Conservation (phyloP, 2,113 vertebrate species). For the Amazona guildingii region DNA sequence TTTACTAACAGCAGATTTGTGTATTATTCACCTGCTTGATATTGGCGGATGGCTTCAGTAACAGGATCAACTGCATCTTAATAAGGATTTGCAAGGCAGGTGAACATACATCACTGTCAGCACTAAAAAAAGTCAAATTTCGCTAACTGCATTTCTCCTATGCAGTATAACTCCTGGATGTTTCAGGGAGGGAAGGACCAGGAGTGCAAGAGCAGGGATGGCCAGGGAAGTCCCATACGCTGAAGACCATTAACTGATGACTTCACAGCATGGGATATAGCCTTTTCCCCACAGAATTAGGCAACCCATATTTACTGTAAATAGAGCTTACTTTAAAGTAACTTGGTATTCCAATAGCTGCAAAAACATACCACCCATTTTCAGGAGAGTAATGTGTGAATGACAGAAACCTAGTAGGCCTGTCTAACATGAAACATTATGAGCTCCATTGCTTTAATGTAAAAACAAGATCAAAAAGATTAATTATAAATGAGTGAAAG, state of each 20-base stretch:
- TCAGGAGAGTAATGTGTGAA: neutral
- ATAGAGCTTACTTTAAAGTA: neutral
- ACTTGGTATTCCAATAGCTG: neutral
- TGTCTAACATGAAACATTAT: neutral
- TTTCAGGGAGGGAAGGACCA: neutral
- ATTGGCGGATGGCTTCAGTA: neutral
- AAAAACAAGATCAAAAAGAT: conserved; percentile 13
- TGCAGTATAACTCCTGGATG: rapidly evolving
- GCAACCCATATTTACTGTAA: neutral
- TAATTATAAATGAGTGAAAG: neutral
- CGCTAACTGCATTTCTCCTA: rapidly evolving
- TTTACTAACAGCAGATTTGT: neutral
- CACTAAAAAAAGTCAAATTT: neutral
- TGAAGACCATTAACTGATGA: neutral
- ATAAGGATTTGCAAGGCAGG: neutral
- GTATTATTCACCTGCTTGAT: neutral
- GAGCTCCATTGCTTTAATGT: neutral
- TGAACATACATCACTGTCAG: neutral
- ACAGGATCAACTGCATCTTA: neutral
- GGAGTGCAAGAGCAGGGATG: neutral
- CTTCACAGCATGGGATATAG: rapidly evolving
- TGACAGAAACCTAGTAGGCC: neutral
- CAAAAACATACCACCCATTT: neutral
- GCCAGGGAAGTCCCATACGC: neutral
- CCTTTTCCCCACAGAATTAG: neutral